These are phyloP conservation scores for Helobdella robusta DNA, from an alignment of 2,888 invertebrate species.

Conservation along the genomic window DNA sequence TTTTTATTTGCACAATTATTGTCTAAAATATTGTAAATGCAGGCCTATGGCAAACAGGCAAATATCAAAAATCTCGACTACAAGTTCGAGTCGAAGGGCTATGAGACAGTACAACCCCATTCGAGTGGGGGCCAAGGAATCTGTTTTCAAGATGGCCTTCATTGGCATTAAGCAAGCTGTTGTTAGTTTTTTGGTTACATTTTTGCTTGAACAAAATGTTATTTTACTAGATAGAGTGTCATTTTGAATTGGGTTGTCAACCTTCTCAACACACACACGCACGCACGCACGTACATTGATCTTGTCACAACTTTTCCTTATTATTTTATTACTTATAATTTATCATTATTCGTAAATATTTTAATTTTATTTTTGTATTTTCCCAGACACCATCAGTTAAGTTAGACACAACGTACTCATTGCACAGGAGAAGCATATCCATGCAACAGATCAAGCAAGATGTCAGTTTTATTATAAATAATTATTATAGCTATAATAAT, in stretches of 20 bases:
- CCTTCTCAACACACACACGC: not conserved
- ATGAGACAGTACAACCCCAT: not conserved
- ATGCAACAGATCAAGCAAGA: conserved; percentile 2
- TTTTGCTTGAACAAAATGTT: not conserved
- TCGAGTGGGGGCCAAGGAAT: not conserved
- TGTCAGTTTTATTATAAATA: not conserved
- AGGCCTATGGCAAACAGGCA: conserved; percentile 7
- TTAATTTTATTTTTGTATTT: not conserved
- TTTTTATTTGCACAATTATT: no score
- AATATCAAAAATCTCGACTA: conserved; percentile 7
- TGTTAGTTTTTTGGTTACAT: not conserved
- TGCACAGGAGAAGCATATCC: conserved; percentile 5
- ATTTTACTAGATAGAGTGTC: not conserved
- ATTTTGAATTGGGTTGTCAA: not conserved
- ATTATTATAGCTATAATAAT: not conserved
- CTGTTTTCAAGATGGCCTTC: conserved; percentile 22
- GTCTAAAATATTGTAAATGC: not conserved
- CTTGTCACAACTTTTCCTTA: not conserved
- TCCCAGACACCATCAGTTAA: not conserved
- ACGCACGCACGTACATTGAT: not conserved
- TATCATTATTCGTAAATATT: not conserved
- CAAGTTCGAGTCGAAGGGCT: conserved; percentile 5
- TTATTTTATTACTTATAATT: no score
- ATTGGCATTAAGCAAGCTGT: conserved; percentile 19
- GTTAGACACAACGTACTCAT: not conserved